Conservation (phyloP, 2,113 vertebrate species). For the Tinamus guttatus region DNA sequence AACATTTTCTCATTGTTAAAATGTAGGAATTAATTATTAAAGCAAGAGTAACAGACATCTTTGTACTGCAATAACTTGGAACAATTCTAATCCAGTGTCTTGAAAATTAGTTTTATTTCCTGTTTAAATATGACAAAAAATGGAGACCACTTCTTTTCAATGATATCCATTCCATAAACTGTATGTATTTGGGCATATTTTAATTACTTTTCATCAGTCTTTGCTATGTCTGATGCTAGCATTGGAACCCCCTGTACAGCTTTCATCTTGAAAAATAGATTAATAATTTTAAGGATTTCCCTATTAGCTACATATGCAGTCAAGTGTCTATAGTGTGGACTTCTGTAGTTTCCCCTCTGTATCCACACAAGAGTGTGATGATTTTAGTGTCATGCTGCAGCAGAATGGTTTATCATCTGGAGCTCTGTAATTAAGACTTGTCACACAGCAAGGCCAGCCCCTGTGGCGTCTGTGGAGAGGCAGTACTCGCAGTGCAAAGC, state of each 20-base stretch:
- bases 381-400: slow-evolving; percentile 45
- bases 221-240: background rate
- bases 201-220: background rate
- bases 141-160: background rate
- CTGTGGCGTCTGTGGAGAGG: slow-evolving; percentile 2
- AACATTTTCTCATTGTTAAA: slow-evolving; percentile 14
- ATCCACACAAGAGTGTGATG: slow-evolving; percentile 5
- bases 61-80: slow-evolving; percentile 20
- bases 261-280: background rate
- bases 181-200: background rate
- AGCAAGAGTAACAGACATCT: background rate
- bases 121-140: background rate
- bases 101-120: slow-evolving; percentile 34
- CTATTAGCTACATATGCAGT: background rate
- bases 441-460: slow-evolving; percentile 45
- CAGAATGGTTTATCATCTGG: slow-evolving; percentile 54
- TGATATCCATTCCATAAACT: background rate
- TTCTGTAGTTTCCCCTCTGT: background rate
- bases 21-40: slow-evolving; percentile 31
- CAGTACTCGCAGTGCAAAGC: slow-evolving; percentile 29
- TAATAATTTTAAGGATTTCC: background rate
- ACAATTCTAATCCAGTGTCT: background rate
- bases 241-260: background rate
- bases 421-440: slow-evolving; percentile 57
- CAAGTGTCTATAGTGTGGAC: background rate